A percentile compares a stretch with the other conserved stretches of the same genome.
phyloP scores from a whole-genome alignment of 2,888 invertebrate genomes.

The Tryphoninae sp. region DNA sequence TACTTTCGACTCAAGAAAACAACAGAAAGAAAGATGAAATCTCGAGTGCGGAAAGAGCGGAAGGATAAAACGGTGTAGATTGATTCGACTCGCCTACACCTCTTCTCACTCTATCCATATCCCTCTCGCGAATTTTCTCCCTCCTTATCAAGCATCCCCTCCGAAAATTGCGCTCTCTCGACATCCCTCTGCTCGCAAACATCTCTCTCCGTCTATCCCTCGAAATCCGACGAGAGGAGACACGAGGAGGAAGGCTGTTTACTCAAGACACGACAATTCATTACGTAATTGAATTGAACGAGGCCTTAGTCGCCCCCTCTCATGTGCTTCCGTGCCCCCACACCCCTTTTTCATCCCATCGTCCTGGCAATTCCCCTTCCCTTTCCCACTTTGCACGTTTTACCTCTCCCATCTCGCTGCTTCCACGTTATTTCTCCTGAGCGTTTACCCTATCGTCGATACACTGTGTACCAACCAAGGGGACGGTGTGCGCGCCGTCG shows the following conservation, averaged over 20 bases:
- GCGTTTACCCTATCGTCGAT: conserved; percentile 58
- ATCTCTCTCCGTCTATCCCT: conserved; percentile 34
- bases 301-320: conserved; percentile 70
- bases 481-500: conserved; percentile 32
- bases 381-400: conserved; percentile 9
- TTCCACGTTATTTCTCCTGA: conserved; percentile 37
- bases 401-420: conserved; percentile 33
- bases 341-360: conserved; percentile 47
- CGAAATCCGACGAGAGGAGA: conserved; percentile 65
- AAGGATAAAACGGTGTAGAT: conserved; percentile 65
- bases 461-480: conserved; percentile 50
- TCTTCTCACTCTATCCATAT: conserved; percentile 19
- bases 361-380: conserved; percentile 43
- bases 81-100: conserved; percentile 68
- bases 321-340: conserved; percentile 35
- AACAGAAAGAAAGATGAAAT: conserved; percentile 44
- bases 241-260: conserved; percentile 80
- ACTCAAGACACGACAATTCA: conserved; percentile 82
- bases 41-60: conserved; percentile 16
- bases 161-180: conserved; percentile 22
- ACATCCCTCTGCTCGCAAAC: conserved; percentile 7
- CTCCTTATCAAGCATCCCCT: conserved; percentile 43
- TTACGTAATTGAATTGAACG: conserved; percentile 81
- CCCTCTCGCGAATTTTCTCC: conserved; percentile 29
- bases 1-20: background rate